Conservation (phyloP, 2,888 invertebrate species). For the Agapetus fuscipes region DNA sequence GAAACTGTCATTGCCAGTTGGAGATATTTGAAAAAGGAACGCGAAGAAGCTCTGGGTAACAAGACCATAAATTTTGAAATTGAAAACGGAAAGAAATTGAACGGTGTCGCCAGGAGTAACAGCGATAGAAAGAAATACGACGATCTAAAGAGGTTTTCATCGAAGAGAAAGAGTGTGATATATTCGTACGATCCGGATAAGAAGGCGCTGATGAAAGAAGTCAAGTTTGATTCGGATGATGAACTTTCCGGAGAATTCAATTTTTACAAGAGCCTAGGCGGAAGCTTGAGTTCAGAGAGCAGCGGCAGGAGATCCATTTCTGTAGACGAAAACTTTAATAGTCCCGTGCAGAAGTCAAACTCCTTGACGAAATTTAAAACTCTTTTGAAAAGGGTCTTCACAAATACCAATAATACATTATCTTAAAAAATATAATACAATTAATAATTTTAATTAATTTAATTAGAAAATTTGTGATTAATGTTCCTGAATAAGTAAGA, state of each 20-base stretch:
- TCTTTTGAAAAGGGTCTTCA: conserved; percentile 18
- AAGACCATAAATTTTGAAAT: neutral
- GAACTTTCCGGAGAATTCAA: too few relatives aligned
- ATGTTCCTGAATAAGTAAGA: too few relatives aligned
- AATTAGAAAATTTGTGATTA: too few relatives aligned
- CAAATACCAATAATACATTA: conserved; percentile 9
- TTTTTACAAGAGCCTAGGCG: too few relatives aligned
- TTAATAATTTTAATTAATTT: too few relatives aligned
- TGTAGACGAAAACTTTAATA: neutral
- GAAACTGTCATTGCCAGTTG: conserved; percentile 45
- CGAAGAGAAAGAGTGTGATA: conserved; percentile 18
- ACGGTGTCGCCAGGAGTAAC: conserved; percentile 13
- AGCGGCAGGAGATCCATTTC: neutral
- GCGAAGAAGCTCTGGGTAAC: conserved; percentile 37
- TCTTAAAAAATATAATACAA: too few relatives aligned
- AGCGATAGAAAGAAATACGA: conserved; percentile 13
- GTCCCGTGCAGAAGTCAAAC: conserved; percentile 10
- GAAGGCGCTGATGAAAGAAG: conserved; percentile 14
- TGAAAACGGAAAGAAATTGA: neutral
- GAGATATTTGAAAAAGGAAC: conserved; percentile 42
- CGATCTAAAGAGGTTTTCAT: conserved; percentile 13
- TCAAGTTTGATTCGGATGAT: conserved; percentile 4
- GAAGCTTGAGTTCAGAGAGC: neutral
- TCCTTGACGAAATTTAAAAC: conserved; percentile 19
- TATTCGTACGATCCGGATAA: conserved; percentile 17